Percentiles rank a stretch among this genome's conserved stretches.
phyloP scores from a whole-genome alignment of 2,113 vertebrate species.

The Vulpes vulpes region DNA sequence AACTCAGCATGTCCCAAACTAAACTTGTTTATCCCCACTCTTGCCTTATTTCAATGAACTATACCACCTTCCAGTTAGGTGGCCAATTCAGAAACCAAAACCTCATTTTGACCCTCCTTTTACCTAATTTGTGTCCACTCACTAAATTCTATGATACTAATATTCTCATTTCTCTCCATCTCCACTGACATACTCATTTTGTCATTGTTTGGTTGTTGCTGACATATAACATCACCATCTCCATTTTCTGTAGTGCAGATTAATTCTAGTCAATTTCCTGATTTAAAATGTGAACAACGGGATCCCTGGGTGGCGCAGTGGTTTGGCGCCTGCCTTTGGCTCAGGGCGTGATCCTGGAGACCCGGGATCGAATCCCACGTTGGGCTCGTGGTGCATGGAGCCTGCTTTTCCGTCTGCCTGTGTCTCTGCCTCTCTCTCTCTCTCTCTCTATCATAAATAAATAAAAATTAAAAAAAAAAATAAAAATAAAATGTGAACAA shows the following conservation, averaged over 20 bases:
- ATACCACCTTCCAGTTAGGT: neutral
- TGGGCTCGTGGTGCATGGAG: no score
- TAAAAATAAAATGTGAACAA: neutral
- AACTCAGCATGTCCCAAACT: neutral
- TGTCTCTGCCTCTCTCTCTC: no score
- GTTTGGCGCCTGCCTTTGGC: no score
- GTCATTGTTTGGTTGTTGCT: neutral
- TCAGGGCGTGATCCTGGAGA: no score
- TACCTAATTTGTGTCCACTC: neutral
- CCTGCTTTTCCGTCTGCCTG: no score
- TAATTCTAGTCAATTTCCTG: neutral
- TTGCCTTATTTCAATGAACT: neutral
- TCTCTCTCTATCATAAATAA: no score
- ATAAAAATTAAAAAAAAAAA: no score
- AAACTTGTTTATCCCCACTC: neutral
- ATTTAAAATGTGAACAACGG: neutral
- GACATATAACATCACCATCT: neutral
- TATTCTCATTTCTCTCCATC: neutral
- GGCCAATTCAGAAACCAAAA: neutral
- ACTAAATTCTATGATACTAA: neutral
- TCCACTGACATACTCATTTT: neutral
- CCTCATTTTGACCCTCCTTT: neutral
- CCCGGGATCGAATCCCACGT: no score
- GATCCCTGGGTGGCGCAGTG: no score
- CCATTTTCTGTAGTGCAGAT: neutral